Percentiles rank a stretch among this genome's conserved stretches.
phyloP scores from a whole-genome alignment of 2,113 vertebrate genomes.

The Scolopax mira region DNA sequence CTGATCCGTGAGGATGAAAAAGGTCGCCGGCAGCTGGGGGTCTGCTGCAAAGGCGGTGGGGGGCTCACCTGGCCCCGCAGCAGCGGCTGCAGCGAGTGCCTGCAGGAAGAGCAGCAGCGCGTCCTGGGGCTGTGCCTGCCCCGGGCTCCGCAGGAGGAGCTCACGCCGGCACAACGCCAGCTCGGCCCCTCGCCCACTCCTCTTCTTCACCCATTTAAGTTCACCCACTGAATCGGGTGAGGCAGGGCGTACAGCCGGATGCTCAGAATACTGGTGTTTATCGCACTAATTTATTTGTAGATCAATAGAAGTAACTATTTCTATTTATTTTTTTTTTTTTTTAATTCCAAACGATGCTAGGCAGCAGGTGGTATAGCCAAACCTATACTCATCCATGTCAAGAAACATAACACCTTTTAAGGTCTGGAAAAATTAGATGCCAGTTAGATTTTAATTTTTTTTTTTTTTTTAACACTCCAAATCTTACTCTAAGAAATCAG shows the following conservation, averaged over 20 bases:
- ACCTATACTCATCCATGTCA: background rate
- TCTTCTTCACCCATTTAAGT: background rate
- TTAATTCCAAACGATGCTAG: background rate
- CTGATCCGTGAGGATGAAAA: background rate
- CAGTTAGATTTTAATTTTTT: background rate
- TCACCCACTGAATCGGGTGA: background rate
- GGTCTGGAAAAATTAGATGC: background rate
- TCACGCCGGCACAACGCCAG: accelerated
- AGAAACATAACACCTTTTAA: background rate
- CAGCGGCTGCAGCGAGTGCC: background rate
- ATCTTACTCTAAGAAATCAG: background rate
- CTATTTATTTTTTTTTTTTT: background rate
- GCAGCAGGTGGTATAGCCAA: background rate
- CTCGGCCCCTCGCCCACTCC: background rate
- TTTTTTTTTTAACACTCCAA: background rate
- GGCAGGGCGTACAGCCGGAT: background rate
- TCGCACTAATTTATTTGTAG: background rate
- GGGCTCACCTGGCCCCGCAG: background rate
- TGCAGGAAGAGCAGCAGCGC: background rate
- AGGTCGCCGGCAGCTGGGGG: background rate
- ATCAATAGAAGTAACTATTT: background rate
- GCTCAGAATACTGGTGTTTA: background rate
- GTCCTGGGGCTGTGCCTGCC: background rate
- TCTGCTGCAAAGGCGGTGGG: background rate
- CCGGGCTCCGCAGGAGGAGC: background rate